Evolutionary conservation across 2,888 invertebrate species (phyloP), one percentile per base, ranked within the genome.

Genomic region (Patella depressa): DNA sequence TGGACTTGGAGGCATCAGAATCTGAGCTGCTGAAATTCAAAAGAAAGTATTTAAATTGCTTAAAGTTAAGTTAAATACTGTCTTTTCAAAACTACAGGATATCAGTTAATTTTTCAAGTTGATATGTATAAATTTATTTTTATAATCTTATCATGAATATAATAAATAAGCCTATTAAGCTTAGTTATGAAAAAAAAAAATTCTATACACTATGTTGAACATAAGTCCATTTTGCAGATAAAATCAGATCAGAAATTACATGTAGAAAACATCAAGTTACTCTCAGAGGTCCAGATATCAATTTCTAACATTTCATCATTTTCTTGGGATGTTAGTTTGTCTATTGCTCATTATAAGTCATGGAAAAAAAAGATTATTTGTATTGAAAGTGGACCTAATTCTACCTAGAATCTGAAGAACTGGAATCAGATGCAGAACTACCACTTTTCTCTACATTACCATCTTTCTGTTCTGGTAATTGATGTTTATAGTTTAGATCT

Each of bases 1-100:
- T 82, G 17, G 76, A 79, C 7, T 83, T 87, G 70, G 82, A 86
- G n/a, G 88, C 85, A n/a, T 83, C 88, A n/a, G 88, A 88, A 73
- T 85, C 87, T 19, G 89, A 89, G 3, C 65, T 65, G 65, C 65
- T 65, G 65, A 19, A 65, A 65, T 45, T 45, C 7, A 45, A 45
- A 45, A 45, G 45, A 45, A 45, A 9, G 45, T 45, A 45, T 45
- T 9, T 0, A 45, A 45, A 5, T 45, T 0, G 9, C 34, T 45
- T 9, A 45, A 45, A 5, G 45, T 9, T 29, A 29, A 29, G 2
- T 1, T 9, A 45, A 45, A 45, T 45, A 45, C 45, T 45, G 45
- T 45, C 9, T 5, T 45, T 45, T 45, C 1, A 1, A 7, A 45
- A 7, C 45, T 1, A 45, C 45, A 45, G 7, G 45, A 45, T 0